These are phyloP conservation scores for Picathartes gymnocephalus DNA, from an alignment of 2,113 vertebrate species.

Conservation along the genomic window DNA sequence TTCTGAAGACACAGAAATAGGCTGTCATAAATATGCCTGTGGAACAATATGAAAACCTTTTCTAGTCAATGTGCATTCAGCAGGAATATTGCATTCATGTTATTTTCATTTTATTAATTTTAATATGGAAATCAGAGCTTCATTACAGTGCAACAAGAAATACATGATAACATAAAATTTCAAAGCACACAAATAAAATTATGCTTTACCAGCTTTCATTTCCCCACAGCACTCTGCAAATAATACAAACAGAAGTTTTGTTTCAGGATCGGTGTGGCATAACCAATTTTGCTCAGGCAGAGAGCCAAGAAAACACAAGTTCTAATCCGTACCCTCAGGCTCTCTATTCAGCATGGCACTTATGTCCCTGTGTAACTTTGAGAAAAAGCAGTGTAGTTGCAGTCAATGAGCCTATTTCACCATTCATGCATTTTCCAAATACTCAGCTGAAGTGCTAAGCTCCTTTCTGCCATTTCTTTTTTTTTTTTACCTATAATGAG, in stretches of 20 bases:
- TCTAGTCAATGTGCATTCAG: slow-evolving; percentile 28
- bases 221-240: slow-evolving; percentile 43
- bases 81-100: slow-evolving; percentile 6
- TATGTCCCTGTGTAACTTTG: neutral
- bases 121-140: slow-evolving; percentile 52
- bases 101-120: slow-evolving; percentile 62
- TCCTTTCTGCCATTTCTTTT: neutral
- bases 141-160: slow-evolving; percentile 32
- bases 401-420: slow-evolving; percentile 1
- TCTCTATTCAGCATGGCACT: slow-evolving; percentile 24
- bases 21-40: neutral
- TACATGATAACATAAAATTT: slow-evolving; percentile 37
- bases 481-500: neutral
- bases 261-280: slow-evolving; percentile 44
- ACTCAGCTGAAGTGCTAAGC: neutral
- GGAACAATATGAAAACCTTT: slow-evolving; percentile 4
- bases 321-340: slow-evolving; percentile 40
- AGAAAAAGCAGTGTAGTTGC: neutral
- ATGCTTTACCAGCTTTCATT: slow-evolving; percentile 53
- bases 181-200: slow-evolving; percentile 51
- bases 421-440: neutral
- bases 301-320: slow-evolving; percentile 47
- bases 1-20: neutral
- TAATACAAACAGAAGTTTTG: slow-evolving; percentile 41
- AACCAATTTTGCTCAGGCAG: slow-evolving; percentile 48